Evolutionary conservation across 2,888 invertebrate genomes (phyloP).

Genomic region (Anorthoa munda): DNA sequence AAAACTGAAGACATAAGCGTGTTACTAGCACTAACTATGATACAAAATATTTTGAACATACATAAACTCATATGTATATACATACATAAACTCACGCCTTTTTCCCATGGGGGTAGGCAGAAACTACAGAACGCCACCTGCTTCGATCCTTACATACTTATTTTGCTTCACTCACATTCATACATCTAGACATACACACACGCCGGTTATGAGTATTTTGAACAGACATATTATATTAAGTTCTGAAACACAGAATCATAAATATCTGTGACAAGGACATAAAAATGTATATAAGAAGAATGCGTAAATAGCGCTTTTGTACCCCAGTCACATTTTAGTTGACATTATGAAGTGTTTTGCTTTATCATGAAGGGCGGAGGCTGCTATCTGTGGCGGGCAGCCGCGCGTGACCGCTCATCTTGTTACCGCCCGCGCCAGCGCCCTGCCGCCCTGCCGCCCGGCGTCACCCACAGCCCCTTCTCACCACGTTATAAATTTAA

Average conservation of each 20-base stretch:
- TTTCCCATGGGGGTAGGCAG: no score
- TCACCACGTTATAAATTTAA: conserved; percentile 78
- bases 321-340: conserved; percentile 54
- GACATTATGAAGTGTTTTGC: conserved; percentile 72
- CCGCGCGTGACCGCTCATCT: conserved; percentile 87
- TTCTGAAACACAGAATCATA: not conserved
- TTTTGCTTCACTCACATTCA: no score
- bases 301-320: conserved; percentile 45
- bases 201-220: no score
- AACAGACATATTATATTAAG: not conserved
- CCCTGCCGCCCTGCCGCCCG: conserved; percentile 43
- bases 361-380: conserved; percentile 67
- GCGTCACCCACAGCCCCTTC: conserved; percentile 57
- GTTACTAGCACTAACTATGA: not conserved
- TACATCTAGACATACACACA: no score
- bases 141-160: no score
- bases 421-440: conserved; percentile 73
- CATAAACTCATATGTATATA: no score
- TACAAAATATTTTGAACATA: not conserved
- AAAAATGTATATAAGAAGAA: conserved; percentile 14
- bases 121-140: no score
- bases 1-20: not conserved
- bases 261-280: not conserved
- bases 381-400: conserved; percentile 79
- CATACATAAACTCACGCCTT: no score